Conservation (phyloP, 1,140 invertebrate species). For the Drosophila subpulchrella region DNA sequence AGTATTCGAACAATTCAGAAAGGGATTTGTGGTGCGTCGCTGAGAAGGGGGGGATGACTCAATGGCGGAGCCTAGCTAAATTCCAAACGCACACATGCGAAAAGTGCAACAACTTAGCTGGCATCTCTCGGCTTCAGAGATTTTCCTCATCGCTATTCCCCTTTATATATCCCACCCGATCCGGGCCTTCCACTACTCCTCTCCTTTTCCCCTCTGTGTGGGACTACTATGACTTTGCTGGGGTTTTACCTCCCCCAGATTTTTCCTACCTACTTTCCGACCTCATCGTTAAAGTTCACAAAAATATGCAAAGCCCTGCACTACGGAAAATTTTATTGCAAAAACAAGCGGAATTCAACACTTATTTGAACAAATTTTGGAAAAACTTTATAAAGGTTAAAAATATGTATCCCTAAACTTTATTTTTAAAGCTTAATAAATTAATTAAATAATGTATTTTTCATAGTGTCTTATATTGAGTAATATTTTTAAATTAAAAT, state of each 20-base stretch:
- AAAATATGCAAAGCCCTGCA: slow-evolving; percentile 18
- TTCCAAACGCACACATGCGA: slow-evolving; percentile 34
- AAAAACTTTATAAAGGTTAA: too few relatives aligned
- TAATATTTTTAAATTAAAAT: too few relatives aligned
- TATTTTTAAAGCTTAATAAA: too few relatives aligned
- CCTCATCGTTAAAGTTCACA: not conserved
- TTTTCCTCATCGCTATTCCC: not conserved
- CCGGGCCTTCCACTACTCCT: not conserved
- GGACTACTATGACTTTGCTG: slow-evolving; percentile 32
- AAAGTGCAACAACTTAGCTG: slow-evolving; percentile 39
- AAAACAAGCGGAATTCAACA: not conserved
- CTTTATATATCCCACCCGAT: not conserved
- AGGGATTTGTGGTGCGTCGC: not conserved
- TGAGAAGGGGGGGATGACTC: not conserved
- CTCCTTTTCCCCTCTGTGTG: slow-evolving; percentile 25
- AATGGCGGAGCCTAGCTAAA: not conserved
- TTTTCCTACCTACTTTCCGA: not conserved
- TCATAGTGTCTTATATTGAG: too few relatives aligned
- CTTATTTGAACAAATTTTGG: not conserved
- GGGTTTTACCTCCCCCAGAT: slow-evolving; percentile 2
- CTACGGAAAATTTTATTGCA: slow-evolving; percentile 14
- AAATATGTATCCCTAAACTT: too few relatives aligned
- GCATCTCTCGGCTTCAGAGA: slow-evolving; percentile 5
- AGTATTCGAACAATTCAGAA: slow-evolving; percentile 3
- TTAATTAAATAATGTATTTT: too few relatives aligned